These are phyloP conservation scores for Drosophila vallismaia DNA, from an alignment of 2,888 invertebrate species.

Conservation along the genomic window DNA sequence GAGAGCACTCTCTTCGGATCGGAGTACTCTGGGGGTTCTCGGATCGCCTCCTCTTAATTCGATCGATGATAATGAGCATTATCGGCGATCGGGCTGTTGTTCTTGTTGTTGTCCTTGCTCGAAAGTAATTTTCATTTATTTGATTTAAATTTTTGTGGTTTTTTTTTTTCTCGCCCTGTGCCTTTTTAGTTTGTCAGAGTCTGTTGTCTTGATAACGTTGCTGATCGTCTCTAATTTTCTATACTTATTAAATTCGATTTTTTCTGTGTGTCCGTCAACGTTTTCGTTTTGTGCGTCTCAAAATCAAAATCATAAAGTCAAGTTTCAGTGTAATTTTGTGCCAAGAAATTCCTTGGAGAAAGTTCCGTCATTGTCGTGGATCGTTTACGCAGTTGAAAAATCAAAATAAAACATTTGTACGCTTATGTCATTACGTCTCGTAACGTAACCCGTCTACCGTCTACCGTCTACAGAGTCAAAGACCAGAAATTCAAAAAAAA, in stretches of 20 bases:
- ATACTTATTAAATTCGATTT: slow-evolving; percentile 36
- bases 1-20: slow-evolving; percentile 22
- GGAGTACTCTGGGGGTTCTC: neutral
- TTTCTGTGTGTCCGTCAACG: slow-evolving; percentile 51
- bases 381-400: slow-evolving; percentile 19
- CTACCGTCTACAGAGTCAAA: slow-evolving; percentile 20
- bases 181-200: slow-evolving; percentile 82
- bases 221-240: slow-evolving; percentile 48
- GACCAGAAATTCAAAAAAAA: slow-evolving; percentile 6
- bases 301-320: slow-evolving; percentile 4
- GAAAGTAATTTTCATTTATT: slow-evolving; percentile 38
- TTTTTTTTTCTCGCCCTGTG: slow-evolving; percentile 4
- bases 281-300: slow-evolving; percentile 40
- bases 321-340: slow-evolving; percentile 7
- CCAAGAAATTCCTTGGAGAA: slow-evolving; percentile 18
- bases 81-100: slow-evolving; percentile 35
- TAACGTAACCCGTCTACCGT: slow-evolving; percentile 58
- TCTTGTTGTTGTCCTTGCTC: slow-evolving; percentile 19
- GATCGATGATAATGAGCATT: slow-evolving; percentile 26
- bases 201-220: slow-evolving; percentile 83
- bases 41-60: slow-evolving; percentile 65
- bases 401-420: slow-evolving; percentile 39
- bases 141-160: slow-evolving; percentile 20
- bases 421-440: slow-evolving; percentile 72
- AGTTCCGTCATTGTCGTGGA: slow-evolving; percentile 63